Conservation (phyloP, 2,888 invertebrate genomes). For the Ypsolopha scabrella region DNA sequence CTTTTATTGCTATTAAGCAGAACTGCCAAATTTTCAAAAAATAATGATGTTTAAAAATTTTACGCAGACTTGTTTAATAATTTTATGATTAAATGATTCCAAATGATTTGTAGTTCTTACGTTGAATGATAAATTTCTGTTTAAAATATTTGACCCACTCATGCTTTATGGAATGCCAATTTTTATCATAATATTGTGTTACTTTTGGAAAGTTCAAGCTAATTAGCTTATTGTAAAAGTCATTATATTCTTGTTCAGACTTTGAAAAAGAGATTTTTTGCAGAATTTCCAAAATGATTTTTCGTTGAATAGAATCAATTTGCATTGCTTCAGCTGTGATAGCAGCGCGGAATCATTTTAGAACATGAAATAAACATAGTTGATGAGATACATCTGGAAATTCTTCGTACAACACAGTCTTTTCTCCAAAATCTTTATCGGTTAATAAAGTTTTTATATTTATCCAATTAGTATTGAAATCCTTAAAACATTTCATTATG, state of each 20-base stretch:
- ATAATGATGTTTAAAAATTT: not conserved
- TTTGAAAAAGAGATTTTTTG: slow-evolving; percentile 3
- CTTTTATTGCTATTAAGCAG: not conserved
- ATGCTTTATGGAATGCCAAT: not conserved
- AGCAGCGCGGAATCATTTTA: slow-evolving; percentile 4
- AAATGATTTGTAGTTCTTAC: no score
- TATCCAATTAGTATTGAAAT: no score
- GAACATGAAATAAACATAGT: slow-evolving; percentile 5
- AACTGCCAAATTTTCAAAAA: not conserved
- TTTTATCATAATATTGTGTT: not conserved
- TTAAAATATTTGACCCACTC: not conserved
- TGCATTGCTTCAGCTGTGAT: slow-evolving; percentile 4
- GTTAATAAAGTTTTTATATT: no score
- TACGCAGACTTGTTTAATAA: not conserved
- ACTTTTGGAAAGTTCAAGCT: not conserved
- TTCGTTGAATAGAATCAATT: slow-evolving; percentile 1
- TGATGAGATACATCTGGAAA: slow-evolving; percentile 4
- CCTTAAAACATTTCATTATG: slow-evolving; percentile 1
- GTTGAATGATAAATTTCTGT: not conserved
- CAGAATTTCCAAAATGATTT: slow-evolving; percentile 1
- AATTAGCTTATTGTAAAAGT: not conserved
- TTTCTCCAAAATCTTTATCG: no score
- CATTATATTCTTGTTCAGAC: slow-evolving; percentile 4
- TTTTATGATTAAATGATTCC: not conserved
- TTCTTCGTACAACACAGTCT: slow-evolving; percentile 1